A percentile compares a stretch with the other conserved stretches of the same genome.
Evolutionary conservation across 2,888 invertebrate genomes (phyloP).

Genomic region (Biston betularia): DNA sequence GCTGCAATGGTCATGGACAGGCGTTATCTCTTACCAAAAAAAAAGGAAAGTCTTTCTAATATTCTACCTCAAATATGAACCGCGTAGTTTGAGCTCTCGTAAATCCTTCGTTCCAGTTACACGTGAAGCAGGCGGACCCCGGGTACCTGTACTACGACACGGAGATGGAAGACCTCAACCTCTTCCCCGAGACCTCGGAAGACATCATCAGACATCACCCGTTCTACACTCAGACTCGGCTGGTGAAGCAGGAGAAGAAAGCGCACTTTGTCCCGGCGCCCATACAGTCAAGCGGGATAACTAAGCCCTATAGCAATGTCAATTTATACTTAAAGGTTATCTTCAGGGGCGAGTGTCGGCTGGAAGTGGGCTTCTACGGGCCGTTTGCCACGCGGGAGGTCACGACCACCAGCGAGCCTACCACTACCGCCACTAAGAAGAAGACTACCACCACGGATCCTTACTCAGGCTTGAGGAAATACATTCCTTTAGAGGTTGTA

Average conservation of each 20-base stretch:
- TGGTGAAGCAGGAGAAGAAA: not conserved
- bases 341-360: not conserved
- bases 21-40: too few relatives aligned
- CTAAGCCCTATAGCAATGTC: not conserved
- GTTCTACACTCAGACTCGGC: not conserved
- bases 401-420: not conserved
- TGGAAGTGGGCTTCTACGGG: not conserved
- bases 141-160: constrained; percentile 6
- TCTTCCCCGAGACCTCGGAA: not conserved
- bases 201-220: not conserved
- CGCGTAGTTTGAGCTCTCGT: too few relatives aligned
- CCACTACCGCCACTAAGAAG: not conserved
- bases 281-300: not conserved
- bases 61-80: too few relatives aligned
- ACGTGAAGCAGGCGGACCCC: not conserved
- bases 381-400: not conserved
- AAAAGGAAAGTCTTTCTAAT: too few relatives aligned
- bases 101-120: not conserved
- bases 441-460: not conserved
- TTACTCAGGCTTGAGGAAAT: not conserved
- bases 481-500: not conserved
- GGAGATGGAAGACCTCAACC: not conserved
- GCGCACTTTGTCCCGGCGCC: not conserved
- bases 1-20: too few relatives aligned
- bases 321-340: not conserved